Evolutionary conservation across 2,113 vertebrate species (phyloP), one percentile per base, ranked within the genome.

Genomic region (Pelodiscus sinensis): DNA sequence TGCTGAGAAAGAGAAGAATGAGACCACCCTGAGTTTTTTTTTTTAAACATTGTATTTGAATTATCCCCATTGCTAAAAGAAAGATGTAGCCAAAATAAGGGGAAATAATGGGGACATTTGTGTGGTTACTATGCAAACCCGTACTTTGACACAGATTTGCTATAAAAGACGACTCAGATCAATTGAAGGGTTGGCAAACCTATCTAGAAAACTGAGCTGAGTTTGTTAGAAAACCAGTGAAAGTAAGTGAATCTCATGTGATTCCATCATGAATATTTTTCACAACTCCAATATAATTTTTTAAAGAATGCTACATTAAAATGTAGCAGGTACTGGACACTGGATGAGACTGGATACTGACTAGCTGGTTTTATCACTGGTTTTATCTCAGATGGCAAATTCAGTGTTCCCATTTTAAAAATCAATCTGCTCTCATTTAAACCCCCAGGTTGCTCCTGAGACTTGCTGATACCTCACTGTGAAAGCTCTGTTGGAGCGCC

Each of bases 191-290:
- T 54, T 78, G 90, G 12, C 7, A 89, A 86, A 44, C 31, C 2
- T 82, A 81, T 77, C 75, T 44, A 44, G 0, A 0, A 6, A 79
- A 13, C 15, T 73, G 1, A 81, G 22, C 0, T 1, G 1, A 44
- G 2, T 54, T 82, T 75, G 29, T 4, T 9, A 0, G 13, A n/a
- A 71, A 11, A 57, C 3, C 4, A 3, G 6, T 31, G 52, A 82
- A 84, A 80, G 58, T 22, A 38, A 5, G 8, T 60, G 24, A 92
- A 82, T 0, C 4, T 86, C 21, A 18, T 21, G 9, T 50, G 38
- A 58, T 19, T 82, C 16, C 9, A 79, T 25, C 0, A 1, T 16
- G 84, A 7, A 27, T 79, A 5, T 25, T 35, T 52, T 24, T 54
- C 15, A 87, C 14, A 85, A 1, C 73, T 71, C 25, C 27, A 80